Base-by-base conservation (phyloP, 2,113 vertebrate genomes). In the Ceyx melanurus region DNA sequence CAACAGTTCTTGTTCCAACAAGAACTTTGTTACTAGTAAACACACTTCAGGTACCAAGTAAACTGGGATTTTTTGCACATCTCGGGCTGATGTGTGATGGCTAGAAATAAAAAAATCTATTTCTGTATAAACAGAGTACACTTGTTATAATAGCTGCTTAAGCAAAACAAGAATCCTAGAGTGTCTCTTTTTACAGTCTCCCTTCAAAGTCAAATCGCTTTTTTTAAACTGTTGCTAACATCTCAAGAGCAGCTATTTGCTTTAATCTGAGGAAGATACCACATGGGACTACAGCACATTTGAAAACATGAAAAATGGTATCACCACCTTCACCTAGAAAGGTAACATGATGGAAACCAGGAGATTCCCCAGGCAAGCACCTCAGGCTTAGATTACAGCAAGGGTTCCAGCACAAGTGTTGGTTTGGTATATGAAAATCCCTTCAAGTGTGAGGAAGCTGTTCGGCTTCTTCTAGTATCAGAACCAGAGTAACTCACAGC, bases 341-440 rank as follows among this genome's bases (percentile, higher is more conserved):
- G 15, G 28, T 15, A 77, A 35, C 0, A 0, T 5, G 26, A 25
- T 0, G 1, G 28, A 82, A 75, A 76, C 15, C 4, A 54, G 33
- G 11, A n/a, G 37, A 45, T 51, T 29, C 46, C 48, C 60, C 42
- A 82, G 45, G n/a, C 25, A 82, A 72, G 21, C 51, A 56, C 21
- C 42, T 54, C 56, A 67, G 70, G 45, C n/a, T 76, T 37, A 23
- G 42, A 33, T 45, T 56, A 40, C 13, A 66, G 60, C 29, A 37
- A 43, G n/a, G 35, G 28, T 62, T 51, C 28, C 35, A 40, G 75
- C 71, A 87, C 57, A 72, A 26, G 29, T 35, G 71, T 3, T 42
- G 10, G 14, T 7, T 17, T 31, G 6, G 8, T 7, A 25, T 28
- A 40, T 8, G 40, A 46, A 86, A 87, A 35, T 6, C 21, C 2